Evolutionary conservation across 1,140 invertebrate genomes (phyloP).

Genomic region (Trachymyrmex cornetzi): DNA sequence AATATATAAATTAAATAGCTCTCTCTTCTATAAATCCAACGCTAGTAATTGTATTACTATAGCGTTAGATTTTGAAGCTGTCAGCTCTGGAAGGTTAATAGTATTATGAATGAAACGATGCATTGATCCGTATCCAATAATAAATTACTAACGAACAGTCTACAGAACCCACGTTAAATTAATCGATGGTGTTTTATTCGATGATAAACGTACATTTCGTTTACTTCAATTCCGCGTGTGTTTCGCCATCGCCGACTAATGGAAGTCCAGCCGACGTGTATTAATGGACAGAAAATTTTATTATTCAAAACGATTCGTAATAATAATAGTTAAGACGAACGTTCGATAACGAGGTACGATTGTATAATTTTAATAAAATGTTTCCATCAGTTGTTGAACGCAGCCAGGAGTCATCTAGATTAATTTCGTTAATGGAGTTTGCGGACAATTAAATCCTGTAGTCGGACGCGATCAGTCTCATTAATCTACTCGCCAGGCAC

Average conservation of each 20-base stretch:
- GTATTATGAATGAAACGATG: background rate
- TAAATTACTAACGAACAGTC: background rate
- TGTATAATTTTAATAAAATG: slow-evolving; percentile 45
- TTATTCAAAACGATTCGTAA: slow-evolving; percentile 7
- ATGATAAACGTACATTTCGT: background rate
- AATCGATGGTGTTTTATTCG: background rate
- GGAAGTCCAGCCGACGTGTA: background rate
- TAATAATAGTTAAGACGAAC: background rate
- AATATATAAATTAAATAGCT: no score
- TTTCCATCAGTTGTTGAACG: background rate
- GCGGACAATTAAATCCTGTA: slow-evolving; percentile 45
- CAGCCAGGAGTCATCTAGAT: background rate
- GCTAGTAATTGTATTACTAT: no score
- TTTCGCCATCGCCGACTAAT: background rate
- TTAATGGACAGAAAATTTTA: slow-evolving; percentile 15
- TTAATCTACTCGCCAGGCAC: slow-evolving; percentile 15
- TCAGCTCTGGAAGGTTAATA: background rate
- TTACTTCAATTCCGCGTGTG: background rate
- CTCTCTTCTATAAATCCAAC: no score
- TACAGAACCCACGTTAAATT: no score
- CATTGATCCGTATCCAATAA: background rate
- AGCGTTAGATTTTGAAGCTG: no score
- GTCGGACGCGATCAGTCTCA: slow-evolving; percentile 19
- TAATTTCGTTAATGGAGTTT: slow-evolving; percentile 44
- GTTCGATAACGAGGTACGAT: background rate